Conservation (phyloP, 1,140 invertebrate species). For the Charaxes varanes region DNA sequence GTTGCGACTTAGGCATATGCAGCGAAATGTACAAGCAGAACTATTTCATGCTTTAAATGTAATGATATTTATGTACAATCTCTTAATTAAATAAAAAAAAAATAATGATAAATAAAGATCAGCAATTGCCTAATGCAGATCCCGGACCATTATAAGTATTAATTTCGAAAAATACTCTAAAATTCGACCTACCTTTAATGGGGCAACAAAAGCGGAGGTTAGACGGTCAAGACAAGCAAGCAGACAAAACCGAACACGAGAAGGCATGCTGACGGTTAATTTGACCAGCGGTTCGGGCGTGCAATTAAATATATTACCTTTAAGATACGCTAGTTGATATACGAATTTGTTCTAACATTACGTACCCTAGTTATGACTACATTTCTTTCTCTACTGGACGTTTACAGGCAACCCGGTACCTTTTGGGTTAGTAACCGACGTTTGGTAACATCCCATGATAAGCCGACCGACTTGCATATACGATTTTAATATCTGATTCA, state of each 20-base stretch:
- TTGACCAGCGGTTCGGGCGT: constrained; percentile 11
- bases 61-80: too few relatives aligned
- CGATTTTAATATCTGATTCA: too few relatives aligned
- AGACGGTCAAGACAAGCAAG: constrained; percentile 32
- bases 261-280: constrained; percentile 29
- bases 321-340: constrained; percentile 3
- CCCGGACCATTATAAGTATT: too few relatives aligned
- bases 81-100: too few relatives aligned
- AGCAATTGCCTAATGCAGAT: too few relatives aligned
- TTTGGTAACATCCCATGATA: constrained; percentile 47
- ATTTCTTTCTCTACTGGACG: constrained; percentile 27
- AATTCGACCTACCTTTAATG: constrained; percentile 5
- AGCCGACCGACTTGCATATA: too few relatives aligned
- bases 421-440: constrained; percentile 39
- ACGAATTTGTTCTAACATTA: constrained; percentile 12
- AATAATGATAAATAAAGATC: too few relatives aligned
- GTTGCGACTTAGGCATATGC: too few relatives aligned
- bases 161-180: not conserved
- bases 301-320: constrained; percentile 20
- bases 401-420: constrained; percentile 39
- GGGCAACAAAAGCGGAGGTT: constrained; percentile 18
- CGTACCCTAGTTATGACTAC: constrained; percentile 30
- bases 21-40: too few relatives aligned
- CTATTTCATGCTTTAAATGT: too few relatives aligned
- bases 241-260: constrained; percentile 19